A percentile compares a stretch with the other conserved stretches of the same genome.
Evolutionary conservation across 2,113 vertebrate genomes (phyloP).

Genomic region (Geococcyx californianus): DNA sequence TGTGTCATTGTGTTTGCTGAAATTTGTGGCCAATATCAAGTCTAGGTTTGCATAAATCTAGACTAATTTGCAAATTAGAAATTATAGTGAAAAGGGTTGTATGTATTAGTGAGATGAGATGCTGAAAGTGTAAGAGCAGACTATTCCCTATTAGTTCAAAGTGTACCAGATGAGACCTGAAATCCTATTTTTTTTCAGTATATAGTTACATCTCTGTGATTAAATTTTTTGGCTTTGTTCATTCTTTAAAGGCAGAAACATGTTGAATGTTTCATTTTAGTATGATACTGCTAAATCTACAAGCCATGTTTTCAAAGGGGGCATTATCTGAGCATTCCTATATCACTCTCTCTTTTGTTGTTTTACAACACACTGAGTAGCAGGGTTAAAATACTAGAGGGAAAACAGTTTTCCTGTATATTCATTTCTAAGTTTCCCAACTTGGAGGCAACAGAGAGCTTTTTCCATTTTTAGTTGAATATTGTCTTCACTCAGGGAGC

Average conservation of each 20-base stretch:
- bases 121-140: neutral
- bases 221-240: neutral
- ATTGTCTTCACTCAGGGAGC: neutral
- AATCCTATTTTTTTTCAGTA: neutral
- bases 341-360: neutral
- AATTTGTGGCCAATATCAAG: neutral
- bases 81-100: neutral
- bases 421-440: neutral
- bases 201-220: neutral
- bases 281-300: neutral
- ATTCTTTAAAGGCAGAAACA: neutral
- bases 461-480: neutral
- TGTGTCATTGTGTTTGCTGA: neutral
- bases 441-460: neutral
- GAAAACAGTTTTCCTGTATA: neutral
- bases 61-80: neutral
- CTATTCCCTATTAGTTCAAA: neutral
- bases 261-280: neutral
- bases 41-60: neutral
- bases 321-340: neutral
- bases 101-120: neutral
- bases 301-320: neutral
- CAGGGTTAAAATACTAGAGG: neutral
- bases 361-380: neutral
- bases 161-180: neutral